Evolutionary conservation across 2,888 invertebrate genomes (phyloP).

Genomic region (Caenorhabditis doughertyi): DNA sequence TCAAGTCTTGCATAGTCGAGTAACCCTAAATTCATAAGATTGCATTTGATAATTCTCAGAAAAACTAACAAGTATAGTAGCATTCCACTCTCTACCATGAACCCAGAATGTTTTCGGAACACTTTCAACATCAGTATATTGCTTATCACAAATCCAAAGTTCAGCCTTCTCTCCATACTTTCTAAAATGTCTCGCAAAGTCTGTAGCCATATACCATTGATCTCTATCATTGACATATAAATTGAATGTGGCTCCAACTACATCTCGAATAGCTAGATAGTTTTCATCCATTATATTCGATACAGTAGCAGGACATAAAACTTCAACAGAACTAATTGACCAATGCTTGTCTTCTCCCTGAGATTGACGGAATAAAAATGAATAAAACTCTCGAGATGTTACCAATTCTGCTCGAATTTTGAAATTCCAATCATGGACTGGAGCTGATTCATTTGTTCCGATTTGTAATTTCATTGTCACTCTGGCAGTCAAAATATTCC

Average conservation of each 20-base stretch:
- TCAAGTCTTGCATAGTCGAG: no score
- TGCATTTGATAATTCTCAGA: no score
- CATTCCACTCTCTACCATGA: neutral
- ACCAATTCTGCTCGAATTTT: neutral
- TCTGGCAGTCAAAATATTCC: neutral
- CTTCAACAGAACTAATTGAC: neutral
- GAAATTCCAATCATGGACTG: slow-evolving; percentile 8
- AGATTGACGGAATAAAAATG: no score
- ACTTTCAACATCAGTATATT: neutral
- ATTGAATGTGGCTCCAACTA: neutral
- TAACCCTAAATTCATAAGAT: no score
- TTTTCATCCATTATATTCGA: neutral
- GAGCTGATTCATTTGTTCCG: slow-evolving; percentile 2
- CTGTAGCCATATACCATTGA: neutral
- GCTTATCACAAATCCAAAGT: neutral
- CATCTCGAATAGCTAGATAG: neutral
- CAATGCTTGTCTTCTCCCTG: neutral
- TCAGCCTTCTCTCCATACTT: neutral
- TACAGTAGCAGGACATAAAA: neutral
- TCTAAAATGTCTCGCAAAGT: neutral
- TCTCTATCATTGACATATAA: neutral
- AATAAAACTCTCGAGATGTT: neutral
- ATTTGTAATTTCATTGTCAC: slow-evolving; percentile 2
- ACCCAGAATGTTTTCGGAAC: neutral
- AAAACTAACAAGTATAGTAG: neutral